Evolutionary conservation across 2,113 vertebrate species (phyloP).

Genomic region (Trogon surrucura): DNA sequence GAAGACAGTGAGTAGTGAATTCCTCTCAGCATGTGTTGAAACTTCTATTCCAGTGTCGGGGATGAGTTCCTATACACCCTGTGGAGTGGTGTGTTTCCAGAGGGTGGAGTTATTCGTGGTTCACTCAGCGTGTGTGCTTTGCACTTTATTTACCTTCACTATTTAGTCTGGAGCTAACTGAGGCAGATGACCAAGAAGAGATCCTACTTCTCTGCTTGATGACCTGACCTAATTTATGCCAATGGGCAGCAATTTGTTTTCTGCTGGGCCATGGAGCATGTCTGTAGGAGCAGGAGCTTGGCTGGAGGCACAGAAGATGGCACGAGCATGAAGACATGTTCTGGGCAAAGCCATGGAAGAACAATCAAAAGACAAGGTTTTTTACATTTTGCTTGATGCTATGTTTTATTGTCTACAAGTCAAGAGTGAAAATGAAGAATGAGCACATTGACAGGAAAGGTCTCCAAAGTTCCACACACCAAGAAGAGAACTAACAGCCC

Average conservation of each 20-base stretch:
- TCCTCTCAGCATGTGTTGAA: background rate
- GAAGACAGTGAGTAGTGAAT: background rate
- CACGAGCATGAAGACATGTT: accelerated
- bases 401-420: constrained; percentile 49
- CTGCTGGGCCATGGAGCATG: accelerated
- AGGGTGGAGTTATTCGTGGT: background rate
- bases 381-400: background rate
- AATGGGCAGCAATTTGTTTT: background rate
- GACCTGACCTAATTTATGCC: too few species aligned
- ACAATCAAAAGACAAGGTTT: background rate
- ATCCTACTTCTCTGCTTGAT: background rate
- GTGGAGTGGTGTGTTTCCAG: background rate
- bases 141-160: background rate
- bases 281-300: background rate
- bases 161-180: background rate
- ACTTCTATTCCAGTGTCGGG: accelerated
- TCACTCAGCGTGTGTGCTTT: background rate
- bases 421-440: background rate
- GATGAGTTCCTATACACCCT: background rate
- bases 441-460: background rate
- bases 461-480: background rate
- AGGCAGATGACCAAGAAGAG: background rate
- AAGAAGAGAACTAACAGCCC: background rate
- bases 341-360: accelerated
- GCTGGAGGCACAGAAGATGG: background rate